Percentiles rank a stretch among this genome's conserved stretches.
phyloP scores from a whole-genome alignment of 2,888 invertebrate genomes.

The Synanthedon formicaeformis region DNA sequence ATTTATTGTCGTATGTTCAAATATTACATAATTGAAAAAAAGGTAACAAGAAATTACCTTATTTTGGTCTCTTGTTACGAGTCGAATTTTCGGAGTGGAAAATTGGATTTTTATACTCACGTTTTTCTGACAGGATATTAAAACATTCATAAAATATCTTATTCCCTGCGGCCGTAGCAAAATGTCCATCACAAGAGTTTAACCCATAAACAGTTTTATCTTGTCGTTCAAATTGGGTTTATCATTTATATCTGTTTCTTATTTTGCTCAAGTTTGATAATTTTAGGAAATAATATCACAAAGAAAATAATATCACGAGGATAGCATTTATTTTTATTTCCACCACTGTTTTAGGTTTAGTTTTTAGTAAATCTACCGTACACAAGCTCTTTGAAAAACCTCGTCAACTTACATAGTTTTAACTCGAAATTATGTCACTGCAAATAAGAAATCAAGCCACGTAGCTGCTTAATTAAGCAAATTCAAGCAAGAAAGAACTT shows the following conservation, averaged over 20 bases:
- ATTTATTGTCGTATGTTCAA: not conserved
- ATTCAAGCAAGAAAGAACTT: constrained; percentile 15
- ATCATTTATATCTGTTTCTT: not conserved
- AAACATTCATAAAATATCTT: constrained; percentile 23
- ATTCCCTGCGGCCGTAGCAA: constrained; percentile 1
- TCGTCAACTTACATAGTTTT: not conserved
- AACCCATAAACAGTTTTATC: not conserved
- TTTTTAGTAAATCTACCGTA: too few relatives aligned
- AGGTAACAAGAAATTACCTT: not conserved
- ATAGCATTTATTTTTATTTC: too few relatives aligned
- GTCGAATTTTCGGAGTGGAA: constrained; percentile 25
- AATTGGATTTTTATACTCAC: constrained; percentile 33
- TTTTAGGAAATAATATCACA: too few relatives aligned
- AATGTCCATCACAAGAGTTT: not conserved
- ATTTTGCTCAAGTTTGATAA: too few relatives aligned
- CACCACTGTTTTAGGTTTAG: too few relatives aligned
- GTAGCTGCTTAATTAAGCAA: constrained; percentile 20
- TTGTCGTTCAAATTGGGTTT: not conserved
- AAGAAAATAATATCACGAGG: too few relatives aligned
- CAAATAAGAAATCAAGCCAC: constrained; percentile 13
- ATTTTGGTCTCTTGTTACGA: constrained; percentile 10
- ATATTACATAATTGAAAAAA: not conserved
- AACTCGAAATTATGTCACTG: not conserved
- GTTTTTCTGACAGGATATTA: constrained; percentile 35
- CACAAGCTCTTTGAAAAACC: not conserved